Evolutionary conservation across 2,888 invertebrate species (phyloP).

Genomic region (Pyralis farinalis): DNA sequence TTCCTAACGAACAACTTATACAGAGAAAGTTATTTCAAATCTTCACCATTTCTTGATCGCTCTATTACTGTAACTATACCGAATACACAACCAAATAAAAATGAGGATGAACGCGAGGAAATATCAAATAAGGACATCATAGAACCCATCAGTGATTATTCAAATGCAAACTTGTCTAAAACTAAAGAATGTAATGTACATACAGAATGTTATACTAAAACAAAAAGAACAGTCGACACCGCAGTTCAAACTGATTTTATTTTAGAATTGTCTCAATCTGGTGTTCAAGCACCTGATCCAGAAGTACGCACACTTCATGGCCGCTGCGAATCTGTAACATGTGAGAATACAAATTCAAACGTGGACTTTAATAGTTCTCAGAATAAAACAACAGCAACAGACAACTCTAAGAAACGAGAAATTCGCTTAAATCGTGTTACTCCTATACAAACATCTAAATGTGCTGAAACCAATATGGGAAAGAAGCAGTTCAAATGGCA

Average conservation of each 20-base stretch:
- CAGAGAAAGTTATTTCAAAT: neutral
- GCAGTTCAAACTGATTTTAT: constrained; percentile 35
- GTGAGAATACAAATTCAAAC: neutral
- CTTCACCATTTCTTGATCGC: neutral
- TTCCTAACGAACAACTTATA: constrained; percentile 15
- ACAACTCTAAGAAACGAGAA: constrained; percentile 19
- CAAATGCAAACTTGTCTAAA: neutral
- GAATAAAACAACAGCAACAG: neutral
- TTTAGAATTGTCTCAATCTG: neutral
- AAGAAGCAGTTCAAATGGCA: constrained; percentile 43
- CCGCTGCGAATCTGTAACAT: neutral
- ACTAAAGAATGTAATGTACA: constrained; percentile 5
- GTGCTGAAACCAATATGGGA: constrained; percentile 14
- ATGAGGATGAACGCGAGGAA: neutral
- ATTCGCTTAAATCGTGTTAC: constrained; percentile 29
- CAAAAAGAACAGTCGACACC: constrained; percentile 27
- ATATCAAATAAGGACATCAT: neutral
- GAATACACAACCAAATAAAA: constrained; percentile 14
- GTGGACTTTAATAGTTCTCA: neutral
- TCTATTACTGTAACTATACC: constrained; percentile 22
- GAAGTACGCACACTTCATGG: neutral
- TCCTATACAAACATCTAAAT: constrained; percentile 12
- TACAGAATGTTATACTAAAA: neutral
- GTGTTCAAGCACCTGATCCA: neutral
- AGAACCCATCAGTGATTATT: neutral